These are phyloP conservation scores for Agapostemon virescens DNA, from an alignment of 2,888 invertebrate genomes.

Conservation along the genomic window DNA sequence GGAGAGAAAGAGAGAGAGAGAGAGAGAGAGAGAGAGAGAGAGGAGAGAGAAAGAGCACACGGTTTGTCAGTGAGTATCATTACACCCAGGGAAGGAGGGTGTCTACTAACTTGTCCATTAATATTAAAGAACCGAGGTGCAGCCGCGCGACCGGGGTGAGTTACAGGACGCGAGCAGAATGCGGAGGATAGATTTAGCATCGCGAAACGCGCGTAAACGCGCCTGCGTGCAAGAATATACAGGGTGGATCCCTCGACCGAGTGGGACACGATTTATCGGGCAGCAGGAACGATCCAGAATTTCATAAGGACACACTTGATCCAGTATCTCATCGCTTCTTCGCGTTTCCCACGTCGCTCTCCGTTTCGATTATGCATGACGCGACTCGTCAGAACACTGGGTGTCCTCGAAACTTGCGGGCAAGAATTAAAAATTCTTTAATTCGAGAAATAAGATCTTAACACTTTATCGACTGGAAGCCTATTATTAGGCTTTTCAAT, in stretches of 20 bases:
- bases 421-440: too few species aligned
- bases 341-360: background rate
- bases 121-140: constrained; percentile 78
- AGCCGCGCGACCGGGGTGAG: constrained; percentile 53
- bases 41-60: background rate
- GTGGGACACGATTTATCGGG: background rate
- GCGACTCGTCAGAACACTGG: background rate
- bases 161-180: constrained; percentile 49
- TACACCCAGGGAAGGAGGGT: constrained; percentile 61
- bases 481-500: too few species aligned
- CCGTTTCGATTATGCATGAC: background rate
- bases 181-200: constrained; percentile 53
- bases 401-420: background rate
- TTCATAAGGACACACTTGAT: background rate
- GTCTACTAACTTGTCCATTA: constrained; percentile 79
- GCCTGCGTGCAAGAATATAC: constrained; percentile 43
- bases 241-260: constrained; percentile 11
- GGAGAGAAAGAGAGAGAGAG: constrained; percentile 9
- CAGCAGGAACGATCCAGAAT: background rate
- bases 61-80: constrained; percentile 50
- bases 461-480: too few species aligned
- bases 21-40: background rate
- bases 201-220: constrained; percentile 50
- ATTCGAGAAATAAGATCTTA: too few species aligned
- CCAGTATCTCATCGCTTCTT: background rate